Evolutionary conservation across 2,113 vertebrate genomes (phyloP), one percentile per base, ranked within the genome.

Genomic region (Zapornia atra): DNA sequence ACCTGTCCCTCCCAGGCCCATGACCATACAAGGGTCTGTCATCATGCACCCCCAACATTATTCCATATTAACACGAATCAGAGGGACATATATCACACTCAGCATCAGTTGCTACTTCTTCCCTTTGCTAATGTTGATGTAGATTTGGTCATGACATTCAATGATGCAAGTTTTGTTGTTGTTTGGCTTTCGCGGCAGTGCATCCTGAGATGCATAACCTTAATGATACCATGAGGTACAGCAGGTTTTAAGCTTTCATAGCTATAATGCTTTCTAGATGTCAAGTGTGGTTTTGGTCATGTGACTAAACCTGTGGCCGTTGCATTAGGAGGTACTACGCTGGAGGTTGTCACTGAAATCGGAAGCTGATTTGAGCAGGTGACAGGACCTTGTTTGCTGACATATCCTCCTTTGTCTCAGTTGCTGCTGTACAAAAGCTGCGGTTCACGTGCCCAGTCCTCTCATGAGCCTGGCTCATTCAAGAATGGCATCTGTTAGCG

Each of bases 121-220:
- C 38, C 7, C 1, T 17, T 61, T 61, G 29, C 28, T 69, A 16
- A 38, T 2, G 18, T 29, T 51, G 44, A 5, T 0, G 3, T 31
- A 7, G 13, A 26, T 69, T 25, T 69, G 69, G 20, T 33, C 2
- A 1, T 11, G 57, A 51, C 15, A 7, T 6, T 0, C 0, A 11
- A 15, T 31, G 24, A 12, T 53, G 24, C 46, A 24, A 8, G 22
- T 25, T 60, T 54, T 34, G 12, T 44, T 29, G 8, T 34, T 19
- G 15, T 20, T 66, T 36, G 18, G 5, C 15, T 29, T 60, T 60
- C 38, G 28, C 15, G 46, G 36, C 9, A 8, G 21, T 10, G 48
- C 68, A 6, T 50, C 25, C 48, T 42, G 48, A 12, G 2, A 1
- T 12, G 15, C n/a, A 53, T 22, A 28, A n/a, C 15, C n/a, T 79